Evolutionary conservation across 2,113 vertebrate genomes (phyloP), one percentile per base, ranked within the genome.

Genomic region (Orthonyx spaldingii): DNA sequence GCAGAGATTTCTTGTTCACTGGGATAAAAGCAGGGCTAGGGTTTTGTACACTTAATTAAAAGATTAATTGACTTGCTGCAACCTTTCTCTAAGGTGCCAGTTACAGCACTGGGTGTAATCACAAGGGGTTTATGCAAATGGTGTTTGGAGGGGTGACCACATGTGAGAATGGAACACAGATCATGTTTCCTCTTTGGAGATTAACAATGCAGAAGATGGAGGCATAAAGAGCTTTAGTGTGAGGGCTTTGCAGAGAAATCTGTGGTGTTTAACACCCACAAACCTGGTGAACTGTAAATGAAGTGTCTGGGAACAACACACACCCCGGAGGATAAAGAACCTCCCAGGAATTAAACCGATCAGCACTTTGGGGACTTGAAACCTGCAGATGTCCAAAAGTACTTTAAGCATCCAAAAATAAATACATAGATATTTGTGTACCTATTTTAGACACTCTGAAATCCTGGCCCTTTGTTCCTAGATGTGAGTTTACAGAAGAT

Each of bases 251-350:
- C 69, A 79, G 59, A 46, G 57, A 10, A 84, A 50, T 19, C 53
- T 46, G 7, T 3, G 21, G 13, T 9, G 41, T 56, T 68, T 20
- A 16, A 66, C 47, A 44, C 35, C 44, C 47, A 21, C 44, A 37
- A 33, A 55, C 2, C 22, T 2, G 8, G 35, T 7, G 21, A 23
- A 16, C 44, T 3, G 24, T 33, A 66, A 6, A 33, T 10, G 0
- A 20, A 68, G 30, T 0, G 19, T 3, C 1, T 26, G 79, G 20
- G 15, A 64, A 27, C 50, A 59, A 6, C 37, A 23, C 46, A 21
- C 2, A 16, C 1, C 18, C 35, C n/a, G 15, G 7, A 64, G 50
- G 5, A 3, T 11, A 7, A 14, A 76, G 49, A 82, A 35, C 41
- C 47, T 14, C 5, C 30, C 46, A 4, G 55, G 39, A 46, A 10